These are phyloP conservation scores for Tympanuchus pallidicinctus DNA, from an alignment of 2,113 vertebrate genomes.

Conservation along the genomic window DNA sequence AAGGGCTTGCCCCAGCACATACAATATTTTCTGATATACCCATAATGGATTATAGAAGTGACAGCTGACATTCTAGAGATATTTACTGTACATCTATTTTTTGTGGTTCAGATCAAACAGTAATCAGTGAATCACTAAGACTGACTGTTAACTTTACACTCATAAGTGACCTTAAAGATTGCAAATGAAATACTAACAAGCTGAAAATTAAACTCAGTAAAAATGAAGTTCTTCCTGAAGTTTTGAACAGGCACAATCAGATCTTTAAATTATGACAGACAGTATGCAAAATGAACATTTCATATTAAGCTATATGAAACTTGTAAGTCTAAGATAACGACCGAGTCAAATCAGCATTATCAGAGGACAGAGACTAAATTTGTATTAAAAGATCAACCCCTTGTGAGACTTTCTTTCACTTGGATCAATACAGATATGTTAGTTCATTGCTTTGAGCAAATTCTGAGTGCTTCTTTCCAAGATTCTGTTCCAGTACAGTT, in stretches of 20 bases:
- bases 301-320: background rate
- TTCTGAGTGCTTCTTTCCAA: background rate
- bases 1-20: background rate
- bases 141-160: background rate
- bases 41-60: background rate
- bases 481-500: background rate
- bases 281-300: background rate
- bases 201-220: background rate
- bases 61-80: background rate
- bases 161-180: background rate
- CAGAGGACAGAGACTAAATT: background rate
- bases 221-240: background rate
- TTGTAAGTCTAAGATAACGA: background rate
- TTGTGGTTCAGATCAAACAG: background rate
- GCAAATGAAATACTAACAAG: background rate
- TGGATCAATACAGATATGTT: rapidly evolving
- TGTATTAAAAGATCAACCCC: background rate
- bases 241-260: background rate
- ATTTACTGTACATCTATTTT: background rate
- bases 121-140: background rate
- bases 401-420: background rate
- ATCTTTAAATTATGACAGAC: background rate
- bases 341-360: no score
- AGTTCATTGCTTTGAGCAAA: background rate
- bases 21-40: background rate